These are phyloP conservation scores for Heliconius cydno DNA, from an alignment of 2,888 invertebrate genomes.

Conservation along the genomic window DNA sequence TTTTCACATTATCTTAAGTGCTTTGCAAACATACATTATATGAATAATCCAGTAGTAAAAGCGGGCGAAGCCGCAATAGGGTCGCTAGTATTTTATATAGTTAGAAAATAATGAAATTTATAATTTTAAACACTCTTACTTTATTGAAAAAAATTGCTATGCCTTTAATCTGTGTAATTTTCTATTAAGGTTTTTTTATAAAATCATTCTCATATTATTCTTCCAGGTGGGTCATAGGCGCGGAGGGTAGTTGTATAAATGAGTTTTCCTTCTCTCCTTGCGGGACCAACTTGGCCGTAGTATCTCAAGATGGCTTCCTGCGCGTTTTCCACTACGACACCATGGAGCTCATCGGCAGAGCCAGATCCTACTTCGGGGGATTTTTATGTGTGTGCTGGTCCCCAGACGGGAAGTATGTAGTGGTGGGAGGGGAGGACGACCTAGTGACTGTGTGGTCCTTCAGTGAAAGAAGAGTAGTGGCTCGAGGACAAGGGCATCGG, in stretches of 20 bases:
- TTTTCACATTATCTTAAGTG: too few species aligned
- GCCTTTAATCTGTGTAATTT: too few species aligned
- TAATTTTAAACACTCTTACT: too few species aligned
- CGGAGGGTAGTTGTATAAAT: slow-evolving; percentile 93
- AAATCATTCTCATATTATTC: background rate
- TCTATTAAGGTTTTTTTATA: background rate
- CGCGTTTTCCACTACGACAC: slow-evolving; percentile 98
- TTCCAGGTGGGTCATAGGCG: slow-evolving; percentile 91
- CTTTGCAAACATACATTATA: too few species aligned
- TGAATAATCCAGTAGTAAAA: too few species aligned
- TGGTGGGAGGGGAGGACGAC: slow-evolving; percentile 99
- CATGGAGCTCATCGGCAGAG: slow-evolving; percentile 97
- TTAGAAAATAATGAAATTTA: too few species aligned
- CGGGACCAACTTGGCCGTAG: slow-evolving; percentile 95
- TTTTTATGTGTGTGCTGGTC: slow-evolving; percentile 99
- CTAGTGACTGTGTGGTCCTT: slow-evolving; percentile 98
- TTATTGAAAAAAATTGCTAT: too few species aligned
- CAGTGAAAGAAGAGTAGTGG: slow-evolving; percentile 95
- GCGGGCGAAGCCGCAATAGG: too few species aligned
- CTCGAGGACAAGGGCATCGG: slow-evolving; percentile 98
- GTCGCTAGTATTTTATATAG: too few species aligned
- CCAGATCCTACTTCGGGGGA: slow-evolving; percentile 98
- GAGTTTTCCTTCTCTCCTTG: slow-evolving; percentile 99
- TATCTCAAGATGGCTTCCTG: slow-evolving; percentile 97
- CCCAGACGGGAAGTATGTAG: slow-evolving; percentile 96